Base-by-base conservation (phyloP, 2,888 invertebrate genomes). In the Brachynemurus nebulosus region DNA sequence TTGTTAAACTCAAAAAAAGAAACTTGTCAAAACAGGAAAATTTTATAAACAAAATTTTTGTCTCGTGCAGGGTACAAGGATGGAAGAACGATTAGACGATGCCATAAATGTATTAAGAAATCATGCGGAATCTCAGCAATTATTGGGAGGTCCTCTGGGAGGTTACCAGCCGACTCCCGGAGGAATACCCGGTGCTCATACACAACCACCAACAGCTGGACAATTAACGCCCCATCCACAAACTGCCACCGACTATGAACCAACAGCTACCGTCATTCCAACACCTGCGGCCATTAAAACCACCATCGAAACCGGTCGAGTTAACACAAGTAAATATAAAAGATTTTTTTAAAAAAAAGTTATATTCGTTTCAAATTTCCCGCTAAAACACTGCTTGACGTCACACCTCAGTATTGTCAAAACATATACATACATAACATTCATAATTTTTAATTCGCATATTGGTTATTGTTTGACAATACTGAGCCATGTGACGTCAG, bases 11-110 rank as follows among this genome's bases (percentile, higher is more conserved):
- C n/a, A n/a, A n/a, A n/a, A n/a, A n/a, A n/a, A n/a, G n/a, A n/a
- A n/a, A n/a, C n/a, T n/a, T n/a, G n/a, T n/a, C n/a, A n/a, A n/a
- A n/a, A n/a, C n/a, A n/a, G n/a, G n/a, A n/a, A n/a, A n/a, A n/a
- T n/a, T n/a, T n/a, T n/a, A n/a, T n/a, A n/a, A 19, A 25, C 7
- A 17, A 17, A 25, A 18, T n/a, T n/a, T 45, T 14, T 7, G 11
- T 11, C 12, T 16, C 14, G 3, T 9, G 4, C 53, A 88, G 82
- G 89, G 89, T 53, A 85, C 86, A 55, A 78, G 90, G 47, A 91
- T 93, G 89, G 95, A 93, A 67, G 93, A 93, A 67, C 74, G 91
- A 50, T 68, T 95, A 59, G 93, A 93, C 63, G 93, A 93, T 69
- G 95, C 93, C 50, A 89, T 95, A 59, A 91, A 92, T 65, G 92